phyloP scores from a whole-genome alignment of 2,888 invertebrate genomes.

The Marasmarcha lunaedactyla region DNA sequence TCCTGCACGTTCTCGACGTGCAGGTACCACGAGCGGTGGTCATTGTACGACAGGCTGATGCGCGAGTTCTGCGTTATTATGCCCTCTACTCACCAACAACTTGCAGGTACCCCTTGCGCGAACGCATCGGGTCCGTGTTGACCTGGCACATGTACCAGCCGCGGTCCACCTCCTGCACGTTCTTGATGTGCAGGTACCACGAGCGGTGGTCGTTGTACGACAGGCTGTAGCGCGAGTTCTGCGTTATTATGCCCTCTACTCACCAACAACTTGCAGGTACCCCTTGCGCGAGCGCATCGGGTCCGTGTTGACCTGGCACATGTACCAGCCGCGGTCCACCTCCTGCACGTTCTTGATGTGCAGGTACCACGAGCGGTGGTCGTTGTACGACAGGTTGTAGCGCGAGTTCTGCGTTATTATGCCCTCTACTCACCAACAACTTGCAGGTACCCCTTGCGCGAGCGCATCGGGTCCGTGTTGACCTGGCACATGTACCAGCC shows the following conservation, averaged over 20 bases:
- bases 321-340: conserved; percentile 89
- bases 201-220: conserved; percentile 91
- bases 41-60: conserved; percentile 87
- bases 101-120: too few species aligned
- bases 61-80: conserved; percentile 92
- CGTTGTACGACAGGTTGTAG: conserved; percentile 87
- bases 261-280: too few species aligned
- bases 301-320: conserved; percentile 93
- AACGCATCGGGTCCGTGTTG: conserved; percentile 93
- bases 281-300: conserved; percentile 89
- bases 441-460: conserved; percentile 89
- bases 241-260: too few species aligned
- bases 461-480: conserved; percentile 94
- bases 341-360: conserved; percentile 91
- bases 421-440: conserved; percentile 90
- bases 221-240: conserved; percentile 86
- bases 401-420: too few species aligned
- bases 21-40: conserved; percentile 92
- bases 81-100: too few species aligned
- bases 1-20: conserved; percentile 91
- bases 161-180: conserved; percentile 87
- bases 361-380: conserved; percentile 91
- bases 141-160: conserved; percentile 95
- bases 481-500: conserved; percentile 96
- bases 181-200: conserved; percentile 91